These are phyloP conservation scores for Lasiurus cinereus DNA, from an alignment of 2,113 vertebrate species.

Conservation along the genomic window DNA sequence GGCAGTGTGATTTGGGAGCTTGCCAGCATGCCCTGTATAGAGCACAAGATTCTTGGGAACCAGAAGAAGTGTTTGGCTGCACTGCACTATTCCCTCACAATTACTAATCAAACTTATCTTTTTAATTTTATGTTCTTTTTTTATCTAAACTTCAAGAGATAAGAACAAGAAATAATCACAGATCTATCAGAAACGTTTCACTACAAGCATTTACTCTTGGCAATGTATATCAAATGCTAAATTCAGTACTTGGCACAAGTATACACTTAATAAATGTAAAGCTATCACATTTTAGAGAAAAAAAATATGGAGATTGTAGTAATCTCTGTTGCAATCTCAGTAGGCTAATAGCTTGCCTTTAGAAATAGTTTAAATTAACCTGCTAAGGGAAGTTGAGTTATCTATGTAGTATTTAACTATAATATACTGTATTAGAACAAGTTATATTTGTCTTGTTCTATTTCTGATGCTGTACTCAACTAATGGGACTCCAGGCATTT, in stretches of 20 bases:
- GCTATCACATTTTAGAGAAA: not conserved
- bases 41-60: not conserved
- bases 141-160: not conserved
- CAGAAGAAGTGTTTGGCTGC: not conserved
- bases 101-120: not conserved
- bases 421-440: not conserved
- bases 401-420: not conserved
- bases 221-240: not conserved
- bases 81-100: not conserved
- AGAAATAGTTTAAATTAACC: not conserved
- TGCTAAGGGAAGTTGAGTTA: not conserved
- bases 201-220: not conserved
- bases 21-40: not conserved
- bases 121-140: not conserved
- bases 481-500: not conserved
- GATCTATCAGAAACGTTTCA: not conserved
- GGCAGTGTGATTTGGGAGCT: not conserved
- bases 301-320: not conserved
- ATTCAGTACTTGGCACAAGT: not conserved
- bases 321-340: not conserved
- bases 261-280: not conserved
- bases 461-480: not conserved
- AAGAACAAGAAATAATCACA: not conserved
- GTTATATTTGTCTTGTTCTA: not conserved
- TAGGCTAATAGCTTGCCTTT: not conserved